phyloP scores from a whole-genome alignment of 2,113 vertebrate species.

The Vidua macroura region DNA sequence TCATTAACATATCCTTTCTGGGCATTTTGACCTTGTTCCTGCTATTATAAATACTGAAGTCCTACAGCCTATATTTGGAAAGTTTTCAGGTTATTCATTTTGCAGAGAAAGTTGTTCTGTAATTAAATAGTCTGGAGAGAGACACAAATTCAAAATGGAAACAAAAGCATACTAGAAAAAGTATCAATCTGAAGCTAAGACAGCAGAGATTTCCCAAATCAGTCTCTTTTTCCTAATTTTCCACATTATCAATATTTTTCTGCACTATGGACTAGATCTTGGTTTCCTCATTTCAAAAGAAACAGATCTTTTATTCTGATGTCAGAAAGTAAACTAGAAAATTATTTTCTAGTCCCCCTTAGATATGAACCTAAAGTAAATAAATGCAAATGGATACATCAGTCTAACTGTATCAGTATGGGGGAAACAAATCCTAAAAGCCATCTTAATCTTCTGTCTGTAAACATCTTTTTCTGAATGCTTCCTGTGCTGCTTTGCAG shows the following conservation, averaged over 20 bases:
- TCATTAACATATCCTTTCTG: constrained; percentile 17
- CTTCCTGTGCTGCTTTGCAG: not conserved
- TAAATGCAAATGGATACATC: not conserved
- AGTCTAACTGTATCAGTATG: not conserved
- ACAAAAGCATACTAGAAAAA: not conserved
- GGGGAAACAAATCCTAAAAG: not conserved
- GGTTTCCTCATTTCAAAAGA: not conserved
- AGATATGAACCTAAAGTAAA: not conserved
- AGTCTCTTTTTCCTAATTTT: not conserved
- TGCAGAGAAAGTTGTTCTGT: not conserved
- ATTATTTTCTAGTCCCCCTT: not conserved
- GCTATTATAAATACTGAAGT: not conserved
- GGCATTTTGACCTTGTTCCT: not conserved
- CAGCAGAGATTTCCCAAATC: not conserved
- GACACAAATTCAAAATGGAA: not conserved
- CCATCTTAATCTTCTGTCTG: not conserved
- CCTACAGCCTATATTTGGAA: not conserved
- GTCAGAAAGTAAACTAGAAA: not conserved
- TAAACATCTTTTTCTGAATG: not conserved
- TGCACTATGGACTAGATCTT: not conserved
- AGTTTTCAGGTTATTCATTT: not conserved
- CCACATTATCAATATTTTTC: not conserved
- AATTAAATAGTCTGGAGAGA: not conserved
- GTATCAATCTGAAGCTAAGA: not conserved
- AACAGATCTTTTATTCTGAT: not conserved